Base-by-base conservation (phyloP, 2,113 vertebrate genomes). In the Arenaria interpres region DNA sequence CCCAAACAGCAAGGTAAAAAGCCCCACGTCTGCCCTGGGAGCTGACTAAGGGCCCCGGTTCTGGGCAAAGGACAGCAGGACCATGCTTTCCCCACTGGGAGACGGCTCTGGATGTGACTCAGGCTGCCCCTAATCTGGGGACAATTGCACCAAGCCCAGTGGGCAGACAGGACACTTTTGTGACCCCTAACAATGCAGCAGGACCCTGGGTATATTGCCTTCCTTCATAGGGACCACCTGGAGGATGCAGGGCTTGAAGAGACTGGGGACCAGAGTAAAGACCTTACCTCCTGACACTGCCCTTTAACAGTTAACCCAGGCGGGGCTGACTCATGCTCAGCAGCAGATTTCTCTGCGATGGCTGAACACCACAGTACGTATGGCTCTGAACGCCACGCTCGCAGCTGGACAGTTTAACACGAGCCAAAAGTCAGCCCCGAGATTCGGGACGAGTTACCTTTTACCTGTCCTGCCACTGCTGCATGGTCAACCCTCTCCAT, bases 281-380 rank as follows among this genome's bases (percentile, higher is more conserved):
- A 9, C 37, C 41, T n/a, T 1, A 2, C 21, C 67, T 83, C 45
- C 60, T 39, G 51, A 6, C 11, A 1, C 64, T 90, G 80, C 78
- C 78, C 90, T 79, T 57, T 5, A 32, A 80, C 0, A 83, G 71
- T 73, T 90, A 80, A 56, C n/a, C 69, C 90, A 64, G 93, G 67
- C 78, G 59, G 60, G 89, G 91, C 95, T 94, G 89, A 80, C 91
- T 93, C 89, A 71, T 35, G 48, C 90, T 76, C 57, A 54, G 85
- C 88, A 94, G 69, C 81, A 88, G 41, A 81, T 81, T 15, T 59
- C 56, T 81, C 59, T 1, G 30, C 74, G 87, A 75, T 59, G 88
- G 64, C 81, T 89, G 77, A 85, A 51, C 89, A 62, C 57, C 67
- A 73, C 37, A 2, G 16, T 3, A 12, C 2, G 0, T 6, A 11